Conservation (phyloP, 2,113 vertebrate genomes). For the Amphiprion ocellaris region DNA sequence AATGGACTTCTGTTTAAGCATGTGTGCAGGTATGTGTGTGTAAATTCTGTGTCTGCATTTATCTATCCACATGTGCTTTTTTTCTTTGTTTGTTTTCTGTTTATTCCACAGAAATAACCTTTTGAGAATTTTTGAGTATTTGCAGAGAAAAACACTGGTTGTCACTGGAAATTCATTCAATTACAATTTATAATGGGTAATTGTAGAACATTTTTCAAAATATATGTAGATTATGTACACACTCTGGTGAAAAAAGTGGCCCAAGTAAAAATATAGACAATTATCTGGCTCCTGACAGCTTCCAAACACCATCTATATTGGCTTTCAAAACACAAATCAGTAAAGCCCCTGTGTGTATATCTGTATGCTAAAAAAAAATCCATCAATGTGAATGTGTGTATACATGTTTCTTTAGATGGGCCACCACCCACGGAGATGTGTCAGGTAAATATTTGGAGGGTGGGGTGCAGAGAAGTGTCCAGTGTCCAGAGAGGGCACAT, state of each 20-base stretch:
- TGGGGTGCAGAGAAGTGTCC: slow-evolving; percentile 69
- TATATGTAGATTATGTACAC: background rate
- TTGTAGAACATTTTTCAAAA: background rate
- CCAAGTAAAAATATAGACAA: slow-evolving; percentile 7
- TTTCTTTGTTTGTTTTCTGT: background rate
- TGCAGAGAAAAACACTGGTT: background rate
- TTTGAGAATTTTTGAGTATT: background rate
- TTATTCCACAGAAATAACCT: background rate
- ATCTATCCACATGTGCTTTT: slow-evolving; percentile 7
- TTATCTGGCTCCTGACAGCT: slow-evolving; percentile 1
- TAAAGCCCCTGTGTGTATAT: slow-evolving; percentile 50
- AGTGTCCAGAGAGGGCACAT: slow-evolving; percentile 75
- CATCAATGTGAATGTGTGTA: slow-evolving; percentile 73
- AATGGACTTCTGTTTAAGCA: slow-evolving; percentile 68
- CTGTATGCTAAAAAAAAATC: slow-evolving; percentile 63
- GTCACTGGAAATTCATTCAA: background rate
- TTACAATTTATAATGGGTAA: no score
- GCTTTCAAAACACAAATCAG: slow-evolving; percentile 66
- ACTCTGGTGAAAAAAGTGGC: slow-evolving; percentile 15
- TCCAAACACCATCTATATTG: slow-evolving; percentile 43
- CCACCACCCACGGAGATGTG: slow-evolving; percentile 84
- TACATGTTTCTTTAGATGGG: slow-evolving; percentile 71
- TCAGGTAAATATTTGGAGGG: slow-evolving; percentile 82
- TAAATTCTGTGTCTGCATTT: slow-evolving; percentile 31
- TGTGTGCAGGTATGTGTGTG: slow-evolving; percentile 54